A percentile compares a stretch with the other conserved stretches of the same genome.
These are phyloP conservation scores for Brachirus orientalis DNA, from an alignment of 2,113 vertebrate species.

Conservation along the genomic window DNA sequence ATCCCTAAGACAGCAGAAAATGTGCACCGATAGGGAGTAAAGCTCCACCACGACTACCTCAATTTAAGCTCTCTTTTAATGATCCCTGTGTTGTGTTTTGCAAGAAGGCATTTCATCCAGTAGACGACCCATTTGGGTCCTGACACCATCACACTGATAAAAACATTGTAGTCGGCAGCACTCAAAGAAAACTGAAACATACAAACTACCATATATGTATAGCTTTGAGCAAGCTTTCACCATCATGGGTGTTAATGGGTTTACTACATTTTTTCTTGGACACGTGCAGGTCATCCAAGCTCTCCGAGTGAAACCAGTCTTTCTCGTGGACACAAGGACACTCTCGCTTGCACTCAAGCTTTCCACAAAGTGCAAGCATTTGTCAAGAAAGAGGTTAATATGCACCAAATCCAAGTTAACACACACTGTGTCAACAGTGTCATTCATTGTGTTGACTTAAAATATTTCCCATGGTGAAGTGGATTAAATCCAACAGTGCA, in stretches of 20 bases:
- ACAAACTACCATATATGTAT: constrained; percentile 3
- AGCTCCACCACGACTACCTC: constrained; percentile 61
- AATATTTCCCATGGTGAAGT: constrained; percentile 76
- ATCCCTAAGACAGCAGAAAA: constrained; percentile 76
- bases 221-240: constrained; percentile 26
- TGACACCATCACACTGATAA: constrained; percentile 55
- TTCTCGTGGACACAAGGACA: constrained; percentile 37
- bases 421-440: constrained; percentile 66
- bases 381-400: constrained; percentile 52
- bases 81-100: constrained; percentile 65
- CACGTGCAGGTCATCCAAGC: not conserved
- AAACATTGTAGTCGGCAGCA: constrained; percentile 37
- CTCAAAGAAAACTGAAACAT: constrained; percentile 39
- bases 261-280: no score
- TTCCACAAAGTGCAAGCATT: constrained; percentile 24
- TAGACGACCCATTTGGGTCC: constrained; percentile 57
- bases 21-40: constrained; percentile 68
- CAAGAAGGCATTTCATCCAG: constrained; percentile 58
- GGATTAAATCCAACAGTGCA: constrained; percentile 57
- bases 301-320: constrained; percentile 26
- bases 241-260: not conserved
- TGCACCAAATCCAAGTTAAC: constrained; percentile 65
- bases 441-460: constrained; percentile 65
- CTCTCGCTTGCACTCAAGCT: constrained; percentile 12
- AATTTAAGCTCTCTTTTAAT: constrained; percentile 60